Conservation (phyloP, 2,113 vertebrate genomes). For the Craseonycteris thonglongyai region DNA sequence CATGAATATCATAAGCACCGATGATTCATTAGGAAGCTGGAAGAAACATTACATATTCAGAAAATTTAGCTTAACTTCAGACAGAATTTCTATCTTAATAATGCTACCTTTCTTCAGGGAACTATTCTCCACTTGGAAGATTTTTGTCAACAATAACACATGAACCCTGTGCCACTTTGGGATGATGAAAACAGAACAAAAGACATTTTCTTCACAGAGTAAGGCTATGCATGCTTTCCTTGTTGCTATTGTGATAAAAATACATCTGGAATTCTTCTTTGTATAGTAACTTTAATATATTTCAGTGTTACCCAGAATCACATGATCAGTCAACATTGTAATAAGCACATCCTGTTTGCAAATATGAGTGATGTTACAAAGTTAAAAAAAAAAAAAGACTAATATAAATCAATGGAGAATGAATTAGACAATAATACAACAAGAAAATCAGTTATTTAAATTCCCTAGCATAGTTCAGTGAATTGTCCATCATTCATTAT, state of each 20-base stretch:
- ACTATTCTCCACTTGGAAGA: constrained; percentile 18
- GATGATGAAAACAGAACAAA: neutral
- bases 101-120: neutral
- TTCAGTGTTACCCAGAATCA: neutral
- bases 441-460: constrained; percentile 51
- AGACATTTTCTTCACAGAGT: neutral
- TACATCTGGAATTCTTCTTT: neutral
- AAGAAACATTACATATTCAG: neutral
- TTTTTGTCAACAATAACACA: neutral
- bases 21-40: neutral
- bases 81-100: neutral
- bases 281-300: neutral
- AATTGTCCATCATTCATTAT: constrained; percentile 31
- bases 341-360: constrained; percentile 8
- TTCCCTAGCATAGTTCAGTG: neutral
- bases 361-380: neutral
- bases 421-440: constrained; percentile 31
- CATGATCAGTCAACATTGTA: neutral
- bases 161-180: neutral
- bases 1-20: neutral
- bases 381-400: neutral
- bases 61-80: neutral
- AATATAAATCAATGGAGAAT: constrained; percentile 43
- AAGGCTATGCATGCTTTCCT: neutral
- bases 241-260: neutral